Percentiles rank a stretch among this genome's conserved stretches.
These are phyloP conservation scores for Ranitomeya imitator DNA, from an alignment of 2,113 vertebrate species.

Conservation along the genomic window DNA sequence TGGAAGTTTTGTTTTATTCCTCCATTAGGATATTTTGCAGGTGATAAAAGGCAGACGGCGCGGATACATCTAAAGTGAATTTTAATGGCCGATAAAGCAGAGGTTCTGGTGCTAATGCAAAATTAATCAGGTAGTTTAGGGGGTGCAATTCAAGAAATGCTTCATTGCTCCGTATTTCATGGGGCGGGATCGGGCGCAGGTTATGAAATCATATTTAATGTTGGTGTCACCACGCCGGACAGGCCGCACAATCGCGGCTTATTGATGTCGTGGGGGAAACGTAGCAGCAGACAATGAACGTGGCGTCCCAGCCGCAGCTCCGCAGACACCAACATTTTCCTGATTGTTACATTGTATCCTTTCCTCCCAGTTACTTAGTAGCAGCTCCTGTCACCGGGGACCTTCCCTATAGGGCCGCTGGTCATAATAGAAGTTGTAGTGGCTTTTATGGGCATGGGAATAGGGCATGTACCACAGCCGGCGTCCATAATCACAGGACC, in stretches of 20 bases:
- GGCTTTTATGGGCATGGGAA: no score
- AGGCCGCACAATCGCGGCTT: not conserved
- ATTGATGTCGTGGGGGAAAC: not conserved
- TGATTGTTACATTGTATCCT: not conserved
- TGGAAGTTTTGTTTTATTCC: constrained; percentile 54
- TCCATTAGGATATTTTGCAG: constrained; percentile 58
- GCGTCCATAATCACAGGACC: no score
- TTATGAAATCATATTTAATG: constrained; percentile 32
- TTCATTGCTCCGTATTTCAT: constrained; percentile 32
- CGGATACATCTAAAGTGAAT: constrained; percentile 54
- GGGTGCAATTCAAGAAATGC: constrained; percentile 39
- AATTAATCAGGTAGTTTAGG: constrained; percentile 55
- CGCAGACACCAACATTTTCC: not conserved
- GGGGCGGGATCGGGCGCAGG: not conserved
- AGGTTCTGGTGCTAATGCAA: constrained; percentile 51
- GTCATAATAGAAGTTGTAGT: no score
- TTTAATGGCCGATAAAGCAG: constrained; percentile 53
- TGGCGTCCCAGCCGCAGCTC: not conserved
- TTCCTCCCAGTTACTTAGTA: no score
- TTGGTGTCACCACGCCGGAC: not conserved
- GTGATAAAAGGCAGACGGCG: constrained; percentile 56
- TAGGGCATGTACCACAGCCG: no score
- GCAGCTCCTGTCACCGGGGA: no score
- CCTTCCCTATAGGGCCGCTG: no score
- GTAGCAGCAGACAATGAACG: not conserved